Evolutionary conservation across 1,140 invertebrate species (phyloP).

Genomic region (Conus ventricosus): DNA sequence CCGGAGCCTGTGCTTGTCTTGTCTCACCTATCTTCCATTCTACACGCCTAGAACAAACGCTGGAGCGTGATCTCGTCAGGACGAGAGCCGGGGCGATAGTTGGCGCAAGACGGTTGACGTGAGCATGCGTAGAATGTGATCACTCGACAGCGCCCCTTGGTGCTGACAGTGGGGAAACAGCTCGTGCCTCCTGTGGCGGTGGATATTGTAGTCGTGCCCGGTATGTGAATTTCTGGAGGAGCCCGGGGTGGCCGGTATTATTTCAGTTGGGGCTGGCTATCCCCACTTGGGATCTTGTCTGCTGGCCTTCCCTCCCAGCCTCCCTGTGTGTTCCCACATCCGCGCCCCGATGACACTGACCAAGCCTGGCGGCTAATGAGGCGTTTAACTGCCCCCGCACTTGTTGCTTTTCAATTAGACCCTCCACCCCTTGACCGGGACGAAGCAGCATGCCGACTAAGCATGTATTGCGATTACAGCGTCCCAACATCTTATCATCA

Average conservation of each 20-base stretch:
- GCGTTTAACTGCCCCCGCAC: neutral
- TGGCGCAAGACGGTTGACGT: constrained; percentile 3
- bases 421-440: neutral
- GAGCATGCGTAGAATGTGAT: constrained; percentile 38
- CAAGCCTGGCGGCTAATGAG: neutral
- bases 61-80: constrained; percentile 8
- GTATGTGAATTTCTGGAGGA: constrained; percentile 15
- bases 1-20: constrained; percentile 3
- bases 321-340: neutral
- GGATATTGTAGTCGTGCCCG: constrained; percentile 26
- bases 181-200: neutral
- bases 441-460: too few relatives aligned
- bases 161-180: constrained; percentile 32
- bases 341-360: neutral
- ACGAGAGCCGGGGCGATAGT: neutral
- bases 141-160: constrained; percentile 27
- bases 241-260: neutral
- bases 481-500: too few relatives aligned
- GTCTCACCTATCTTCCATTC: constrained; percentile 11
- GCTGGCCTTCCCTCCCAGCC: too few relatives aligned
- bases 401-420: constrained; percentile 16
- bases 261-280: constrained; percentile 21
- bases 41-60: constrained; percentile 12
- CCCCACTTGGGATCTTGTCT: neutral
- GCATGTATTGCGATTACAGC: too few relatives aligned